These are phyloP conservation scores for Therioaphis trifolii DNA, from an alignment of 2,888 invertebrate genomes.

Conservation along the genomic window DNA sequence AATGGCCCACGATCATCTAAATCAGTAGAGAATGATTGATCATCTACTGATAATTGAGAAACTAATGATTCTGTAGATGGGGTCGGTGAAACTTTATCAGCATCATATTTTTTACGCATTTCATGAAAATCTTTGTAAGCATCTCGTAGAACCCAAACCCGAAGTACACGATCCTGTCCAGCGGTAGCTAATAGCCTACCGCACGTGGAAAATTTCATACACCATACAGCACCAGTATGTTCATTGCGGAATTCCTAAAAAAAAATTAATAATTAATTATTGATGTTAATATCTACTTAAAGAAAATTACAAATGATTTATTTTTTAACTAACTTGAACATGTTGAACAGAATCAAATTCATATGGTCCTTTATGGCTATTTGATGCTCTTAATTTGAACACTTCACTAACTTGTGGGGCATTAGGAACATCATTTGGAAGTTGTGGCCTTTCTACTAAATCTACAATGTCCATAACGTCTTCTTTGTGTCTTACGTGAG, in stretches of 20 bases:
- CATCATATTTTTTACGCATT: conserved; percentile 94
- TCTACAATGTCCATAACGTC: conserved; percentile 87
- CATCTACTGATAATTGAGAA: conserved; percentile 79
- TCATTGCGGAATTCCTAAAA: conserved; percentile 67
- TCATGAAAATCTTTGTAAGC: conserved; percentile 93
- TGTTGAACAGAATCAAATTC: conserved; percentile 93
- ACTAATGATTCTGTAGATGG: conserved; percentile 92
- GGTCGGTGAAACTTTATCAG: conserved; percentile 91
- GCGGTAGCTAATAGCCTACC: conserved; percentile 95
- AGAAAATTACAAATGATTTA: neutral
- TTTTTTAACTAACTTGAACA: conserved; percentile 76
- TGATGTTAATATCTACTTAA: no score
- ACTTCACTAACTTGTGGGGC: conserved; percentile 64
- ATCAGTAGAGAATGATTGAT: conserved; percentile 70
- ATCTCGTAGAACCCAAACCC: conserved; percentile 94
- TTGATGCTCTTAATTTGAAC: conserved; percentile 90
- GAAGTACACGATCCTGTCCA: conserved; percentile 92
- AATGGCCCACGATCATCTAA: conserved; percentile 77
- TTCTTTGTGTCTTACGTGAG: conserved; percentile 87
- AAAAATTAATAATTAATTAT: no score
- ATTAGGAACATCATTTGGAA: conserved; percentile 46
- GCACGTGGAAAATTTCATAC: conserved; percentile 97
- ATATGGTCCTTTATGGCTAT: conserved; percentile 95
- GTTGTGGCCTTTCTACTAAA: conserved; percentile 69
- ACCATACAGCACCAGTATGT: conserved; percentile 96